Base-by-base conservation (phyloP, 1,140 invertebrate species). In the Drosophila bocki region DNA sequence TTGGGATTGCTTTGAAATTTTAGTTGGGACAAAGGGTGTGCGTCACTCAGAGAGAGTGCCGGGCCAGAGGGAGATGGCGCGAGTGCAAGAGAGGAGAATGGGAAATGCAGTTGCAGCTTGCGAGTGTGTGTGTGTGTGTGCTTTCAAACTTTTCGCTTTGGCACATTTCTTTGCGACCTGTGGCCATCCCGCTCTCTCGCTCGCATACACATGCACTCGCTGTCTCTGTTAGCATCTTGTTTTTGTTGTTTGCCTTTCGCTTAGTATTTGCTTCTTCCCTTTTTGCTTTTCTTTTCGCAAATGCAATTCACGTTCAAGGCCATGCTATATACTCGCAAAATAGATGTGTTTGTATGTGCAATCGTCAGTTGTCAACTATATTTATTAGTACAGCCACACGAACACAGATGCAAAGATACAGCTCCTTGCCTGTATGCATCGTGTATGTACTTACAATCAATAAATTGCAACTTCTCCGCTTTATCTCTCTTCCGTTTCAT, bases 281-380 rank as follows among this genome's bases (percentile, higher is more conserved):
- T 37, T 75, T 65, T 48, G 29, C 65, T 48, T 71, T 65, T 63
- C 72, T 76, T 72, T 61, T 80, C 65, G 72, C 86, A 90, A 92
- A 87, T 92, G 91, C 91, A 92, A 91, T 92, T 92, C 91, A 92
- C 82, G 91, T 92, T 92, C 91, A 92, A 92, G 91, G 91, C 75
- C 91, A 86, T 13, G 22, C 45, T 62, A 50, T 62, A 67, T 35
- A 59, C 44, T 53, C 8, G 51, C 51, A 13, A 53, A 42, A 54
- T 37, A 47, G 5, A 12, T 45, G 48, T 33, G n/a, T 26, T 19
- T 44, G 67, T 59, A 45, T 45, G 53, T 63, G 48, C 61, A 70
- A 71, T 87, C 78, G 82, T 80, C 80, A 67, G 80, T 74, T 86
- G 80, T 88, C 84, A 87, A 80, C 84, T 83, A 70, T 74, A 60